Evolutionary conservation across 2,113 vertebrate genomes (phyloP), one percentile per base, ranked within the genome.

Genomic region (Acrocephalus kingi): DNA sequence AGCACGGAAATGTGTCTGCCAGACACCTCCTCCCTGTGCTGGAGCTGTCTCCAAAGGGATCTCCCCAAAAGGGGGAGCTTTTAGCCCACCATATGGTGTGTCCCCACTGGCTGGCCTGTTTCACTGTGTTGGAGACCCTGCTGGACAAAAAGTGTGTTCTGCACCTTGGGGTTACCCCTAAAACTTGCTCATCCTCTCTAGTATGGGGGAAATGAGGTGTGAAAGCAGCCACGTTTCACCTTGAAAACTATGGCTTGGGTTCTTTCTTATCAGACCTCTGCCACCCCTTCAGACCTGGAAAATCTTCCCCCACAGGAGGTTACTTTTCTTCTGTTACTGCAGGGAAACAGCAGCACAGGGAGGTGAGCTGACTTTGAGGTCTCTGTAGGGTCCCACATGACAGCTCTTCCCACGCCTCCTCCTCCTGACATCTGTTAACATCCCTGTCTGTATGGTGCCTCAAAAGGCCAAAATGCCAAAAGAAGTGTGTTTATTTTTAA

Each of bases 11-110:
- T 69, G 51, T 76, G 87, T 69, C 90, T 95, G 79, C 51, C 87
- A 87, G 94, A 59, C 61, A 77, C 87, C 63, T 3, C 75, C 59
- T 95, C 58, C 35, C 27, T 74, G 39, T 71, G 72, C 41, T 23
- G 45, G 69, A 78, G 39, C 39, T 90, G 90, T 92, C 79, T 97
- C 83, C 83, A 92, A 94, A 93, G 95, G 92, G 83, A 90, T 92
- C 23, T 93, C 86, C 92, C 94, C 93, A 94, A 96, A 97, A 96
- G 94, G 93, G 92, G 94, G 92, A 96, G 96, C 96, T 94, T 96
- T 96, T 66, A 96, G 73, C 93, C 90, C 92, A 90, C 88, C 74
- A 2, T 94, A 93, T 62, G 62, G 7, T 2, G 2, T 89, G 73
- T 92, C 52, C 89, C 94, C 76, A 52, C 24, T 84, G 51, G 6